A percentile compares a stretch with the other conserved stretches of the same genome.
Evolutionary conservation across 2,888 invertebrate genomes (phyloP).

Genomic region (Choristoneura rosaceana): DNA sequence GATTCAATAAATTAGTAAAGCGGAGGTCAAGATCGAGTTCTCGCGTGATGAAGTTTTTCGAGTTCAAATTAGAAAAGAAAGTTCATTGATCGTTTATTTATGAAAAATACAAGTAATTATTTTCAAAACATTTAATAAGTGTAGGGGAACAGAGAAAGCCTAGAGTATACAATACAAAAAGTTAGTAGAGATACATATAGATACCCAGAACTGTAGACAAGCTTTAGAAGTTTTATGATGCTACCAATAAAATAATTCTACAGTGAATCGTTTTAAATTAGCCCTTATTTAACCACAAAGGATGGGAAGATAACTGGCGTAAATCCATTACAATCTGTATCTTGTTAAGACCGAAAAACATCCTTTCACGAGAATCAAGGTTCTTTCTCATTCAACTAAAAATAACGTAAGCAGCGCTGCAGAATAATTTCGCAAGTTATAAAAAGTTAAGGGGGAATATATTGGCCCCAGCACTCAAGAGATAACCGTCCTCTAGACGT

Average conservation of each 20-base stretch:
- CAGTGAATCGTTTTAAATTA: neutral
- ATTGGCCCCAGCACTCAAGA: constrained; percentile 5
- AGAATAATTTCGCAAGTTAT: constrained; percentile 1
- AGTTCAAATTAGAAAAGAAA: constrained; percentile 12
- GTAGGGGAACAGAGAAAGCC: neutral
- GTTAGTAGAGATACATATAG: too few species aligned
- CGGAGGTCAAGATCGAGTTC: constrained; percentile 13
- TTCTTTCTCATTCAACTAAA: neutral
- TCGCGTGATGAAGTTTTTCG: constrained; percentile 2
- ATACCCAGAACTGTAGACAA: neutral
- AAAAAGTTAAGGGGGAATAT: constrained; percentile 7
- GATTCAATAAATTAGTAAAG: too few species aligned
- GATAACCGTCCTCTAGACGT: constrained; percentile 22
- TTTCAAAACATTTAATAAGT: neutral
- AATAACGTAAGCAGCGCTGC: neutral
- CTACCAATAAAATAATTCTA: neutral
- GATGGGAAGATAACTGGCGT: neutral
- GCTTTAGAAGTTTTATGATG: neutral
- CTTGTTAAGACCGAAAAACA: neutral
- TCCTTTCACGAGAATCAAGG: neutral
- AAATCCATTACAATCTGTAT: neutral
- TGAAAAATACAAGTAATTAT: neutral
- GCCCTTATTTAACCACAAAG: neutral
- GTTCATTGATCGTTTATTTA: constrained; percentile 5
- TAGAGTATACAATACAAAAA: too few species aligned